These are phyloP conservation scores for Lucilia sericata DNA, from an alignment of 1,140 invertebrate species.

Conservation along the genomic window DNA sequence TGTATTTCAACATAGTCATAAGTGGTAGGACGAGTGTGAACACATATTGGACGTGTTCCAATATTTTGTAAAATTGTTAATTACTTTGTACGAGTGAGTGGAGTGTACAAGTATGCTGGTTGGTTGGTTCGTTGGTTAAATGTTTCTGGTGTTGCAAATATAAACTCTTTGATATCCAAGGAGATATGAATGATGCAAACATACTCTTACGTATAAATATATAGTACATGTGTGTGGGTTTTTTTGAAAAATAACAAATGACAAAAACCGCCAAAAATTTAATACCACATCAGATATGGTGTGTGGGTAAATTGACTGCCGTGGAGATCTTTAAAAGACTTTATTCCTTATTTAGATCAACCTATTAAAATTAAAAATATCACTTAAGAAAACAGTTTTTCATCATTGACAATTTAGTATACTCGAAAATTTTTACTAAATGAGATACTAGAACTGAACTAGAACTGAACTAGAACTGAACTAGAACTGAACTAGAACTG, in stretches of 20 bases:
- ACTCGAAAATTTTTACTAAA: too few species aligned
- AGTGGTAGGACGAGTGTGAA: background rate
- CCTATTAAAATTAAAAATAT: too few species aligned
- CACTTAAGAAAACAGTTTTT: too few species aligned
- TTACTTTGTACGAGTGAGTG: conserved; percentile 6
- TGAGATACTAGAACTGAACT: too few species aligned
- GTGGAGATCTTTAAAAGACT: background rate
- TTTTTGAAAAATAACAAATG: background rate
- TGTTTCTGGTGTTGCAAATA: conserved; percentile 4
- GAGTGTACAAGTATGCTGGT: conserved; percentile 13
- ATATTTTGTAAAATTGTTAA: conserved; percentile 42
- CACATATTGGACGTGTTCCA: conserved; percentile 40
- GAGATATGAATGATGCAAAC: background rate
- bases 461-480: too few species aligned
- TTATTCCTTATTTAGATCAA: background rate
- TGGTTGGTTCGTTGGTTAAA: background rate
- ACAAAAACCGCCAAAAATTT: conserved; percentile 22
- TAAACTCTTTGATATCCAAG: background rate
- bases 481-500: too few species aligned
- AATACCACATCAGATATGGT: background rate
- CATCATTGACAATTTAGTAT: too few species aligned
- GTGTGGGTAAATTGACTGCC: background rate
- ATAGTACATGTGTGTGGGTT: background rate
- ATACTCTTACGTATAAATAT: background rate
- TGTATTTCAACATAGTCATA: background rate